Evolutionary conservation across 2,797 vertebrate species (phyloP).

Genomic region (Trachurus trachurus): DNA sequence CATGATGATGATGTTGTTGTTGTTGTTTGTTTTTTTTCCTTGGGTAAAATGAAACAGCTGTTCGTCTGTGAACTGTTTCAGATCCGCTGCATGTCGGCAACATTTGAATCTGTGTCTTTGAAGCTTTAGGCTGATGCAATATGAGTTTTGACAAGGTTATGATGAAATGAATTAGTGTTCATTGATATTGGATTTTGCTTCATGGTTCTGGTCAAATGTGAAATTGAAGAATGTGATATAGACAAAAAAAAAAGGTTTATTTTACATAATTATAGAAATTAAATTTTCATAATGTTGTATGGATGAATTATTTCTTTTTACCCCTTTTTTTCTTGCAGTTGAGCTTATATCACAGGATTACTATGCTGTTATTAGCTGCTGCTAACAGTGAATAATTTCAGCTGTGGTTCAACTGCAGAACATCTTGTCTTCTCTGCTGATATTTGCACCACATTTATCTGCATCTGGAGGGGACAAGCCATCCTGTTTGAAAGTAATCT

Average conservation of each 20-base stretch:
- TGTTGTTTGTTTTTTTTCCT: background rate
- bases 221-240: constrained; percentile 2
- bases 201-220: background rate
- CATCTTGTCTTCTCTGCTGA: constrained; percentile 3
- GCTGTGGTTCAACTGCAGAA: background rate
- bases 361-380: background rate
- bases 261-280: background rate
- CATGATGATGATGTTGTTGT: no score
- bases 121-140: constrained; percentile 5
- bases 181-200: background rate
- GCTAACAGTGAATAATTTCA: background rate
- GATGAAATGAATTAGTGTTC: background rate
- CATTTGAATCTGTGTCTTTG: constrained; percentile 29
- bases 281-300: background rate
- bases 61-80: constrained; percentile 22
- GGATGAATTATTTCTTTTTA: background rate
- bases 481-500: constrained; percentile 77
- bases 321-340: background rate
- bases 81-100: background rate
- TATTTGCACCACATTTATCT: constrained; percentile 54
- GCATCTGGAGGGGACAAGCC: constrained; percentile 62
- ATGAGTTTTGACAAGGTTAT: background rate
- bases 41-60: constrained; percentile 14
- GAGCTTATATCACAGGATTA: background rate
- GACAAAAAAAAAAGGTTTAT: constrained; percentile 1